Evolutionary conservation across 2,888 invertebrate species (phyloP), one percentile per base, ranked within the genome.

Genomic region (Oxytorus armatus): DNA sequence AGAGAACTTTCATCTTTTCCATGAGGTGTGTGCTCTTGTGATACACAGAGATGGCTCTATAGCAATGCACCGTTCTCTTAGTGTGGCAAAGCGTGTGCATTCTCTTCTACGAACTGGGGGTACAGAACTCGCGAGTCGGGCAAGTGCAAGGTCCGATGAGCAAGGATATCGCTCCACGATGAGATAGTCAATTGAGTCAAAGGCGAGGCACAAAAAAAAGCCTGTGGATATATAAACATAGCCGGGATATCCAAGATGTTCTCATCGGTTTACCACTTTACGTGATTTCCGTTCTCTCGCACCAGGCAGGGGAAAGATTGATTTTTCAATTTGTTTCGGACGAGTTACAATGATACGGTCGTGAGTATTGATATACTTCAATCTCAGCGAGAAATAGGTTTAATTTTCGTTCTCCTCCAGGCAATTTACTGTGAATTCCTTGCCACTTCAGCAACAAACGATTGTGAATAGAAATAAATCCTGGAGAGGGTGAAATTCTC

Each of bases 1-100:
- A 8, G 59, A 72, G 75, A 85, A 89, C 87, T 88, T 88, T 88
- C 88, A 86, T 86, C 83, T 85, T 83, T 82, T 79, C 76, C 81
- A 74, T 77, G 55, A 57, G 55, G 72, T 72, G 21, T 68, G 49
- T 51, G 29, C 3, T 8, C 1, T n/a, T 8, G 74, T 47, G 44
- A 33, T 65, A 55, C 53, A 44, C 29, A 25, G 44, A 69, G 55
- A 33, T 53, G 18, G 63, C 63, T 63, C 65, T 55, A 21, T 65
- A 63, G 55, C 49, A 21, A 44, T 70, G 44, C 79, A 76, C 70
- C 75, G 77, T 68, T 76, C 66, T 36, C 51, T 16, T 8, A 5
- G 4, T 14, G 23, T 11, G 14, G 10, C 47, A 2, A n/a, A 44
- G 25, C 10, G 21, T 29, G 33, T 21, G 55, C 25, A 39, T 74